Conservation (phyloP, 2,797 vertebrate species). For the Macrochelys suwanniensis region DNA sequence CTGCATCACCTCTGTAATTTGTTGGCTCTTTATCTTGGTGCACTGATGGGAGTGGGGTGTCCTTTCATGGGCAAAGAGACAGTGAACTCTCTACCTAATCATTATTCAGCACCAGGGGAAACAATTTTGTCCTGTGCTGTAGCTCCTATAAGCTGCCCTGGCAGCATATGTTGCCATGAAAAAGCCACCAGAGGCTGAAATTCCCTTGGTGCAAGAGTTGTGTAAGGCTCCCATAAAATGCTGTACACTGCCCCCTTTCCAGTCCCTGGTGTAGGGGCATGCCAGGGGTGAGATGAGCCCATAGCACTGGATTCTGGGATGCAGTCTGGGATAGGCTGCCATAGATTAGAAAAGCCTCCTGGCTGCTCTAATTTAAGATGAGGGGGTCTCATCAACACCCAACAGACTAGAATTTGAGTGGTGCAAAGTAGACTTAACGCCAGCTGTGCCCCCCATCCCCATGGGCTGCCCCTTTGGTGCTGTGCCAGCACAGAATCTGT, state of each 20-base stretch:
- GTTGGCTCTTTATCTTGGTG: constrained; percentile 62
- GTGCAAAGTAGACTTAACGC: not conserved
- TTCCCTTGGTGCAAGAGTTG: not conserved
- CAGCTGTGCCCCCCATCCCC: not conserved
- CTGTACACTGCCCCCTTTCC: not conserved
- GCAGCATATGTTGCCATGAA: not conserved
- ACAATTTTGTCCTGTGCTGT: not conserved
- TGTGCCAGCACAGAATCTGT: not conserved
- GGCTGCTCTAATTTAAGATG: not conserved
- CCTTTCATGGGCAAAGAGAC: constrained; percentile 14
- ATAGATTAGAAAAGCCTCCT: not conserved
- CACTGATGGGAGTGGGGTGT: constrained; percentile 45
- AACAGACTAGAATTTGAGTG: not conserved
- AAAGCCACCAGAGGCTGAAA: not conserved
- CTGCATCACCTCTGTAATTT: constrained; percentile 62
- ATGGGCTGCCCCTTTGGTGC: not conserved
- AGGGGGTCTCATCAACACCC: not conserved
- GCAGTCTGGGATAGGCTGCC: not conserved
- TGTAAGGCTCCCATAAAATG: not conserved
- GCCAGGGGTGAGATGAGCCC: not conserved
- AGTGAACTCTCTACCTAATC: constrained; percentile 36
- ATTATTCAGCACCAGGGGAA: constrained; percentile 16
- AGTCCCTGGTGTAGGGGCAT: not conserved
- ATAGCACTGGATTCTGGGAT: not conserved
- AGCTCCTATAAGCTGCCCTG: constrained; percentile 1